phyloP scores from a whole-genome alignment of 2,888 invertebrate species.

The Morpho achilles region DNA sequence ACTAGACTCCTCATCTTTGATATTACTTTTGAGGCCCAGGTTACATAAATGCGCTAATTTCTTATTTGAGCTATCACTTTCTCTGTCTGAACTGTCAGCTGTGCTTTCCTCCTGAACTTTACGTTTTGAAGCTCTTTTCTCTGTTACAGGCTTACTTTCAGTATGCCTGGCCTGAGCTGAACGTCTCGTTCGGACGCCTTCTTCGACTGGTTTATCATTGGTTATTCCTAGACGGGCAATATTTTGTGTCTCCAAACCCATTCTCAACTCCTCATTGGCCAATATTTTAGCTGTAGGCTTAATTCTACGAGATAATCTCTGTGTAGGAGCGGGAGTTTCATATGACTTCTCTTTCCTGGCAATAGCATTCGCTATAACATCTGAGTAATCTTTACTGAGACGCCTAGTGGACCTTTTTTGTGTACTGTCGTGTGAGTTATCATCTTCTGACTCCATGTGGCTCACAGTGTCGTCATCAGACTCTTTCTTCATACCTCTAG shows the following conservation, averaged over 20 bases:
- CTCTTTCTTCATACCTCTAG: conserved; percentile 54
- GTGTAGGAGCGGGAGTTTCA: conserved; percentile 54
- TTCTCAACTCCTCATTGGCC: conserved; percentile 81
- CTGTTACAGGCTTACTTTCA: conserved; percentile 31
- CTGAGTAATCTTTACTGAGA: conserved; percentile 80
- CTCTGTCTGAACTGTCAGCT: conserved; percentile 25
- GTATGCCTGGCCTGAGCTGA: conserved; percentile 43
- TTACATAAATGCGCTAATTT: conserved; percentile 78
- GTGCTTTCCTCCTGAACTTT: conserved; percentile 25
- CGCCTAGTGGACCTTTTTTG: conserved; percentile 82
- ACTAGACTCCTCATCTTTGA: conserved; percentile 45
- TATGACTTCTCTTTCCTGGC: conserved; percentile 86
- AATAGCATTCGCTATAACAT: conserved; percentile 84
- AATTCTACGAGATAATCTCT: conserved; percentile 72
- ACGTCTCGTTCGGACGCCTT: conserved; percentile 57
- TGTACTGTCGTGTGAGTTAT: conserved; percentile 57
- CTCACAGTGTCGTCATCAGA: conserved; percentile 58
- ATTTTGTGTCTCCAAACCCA: conserved; percentile 78
- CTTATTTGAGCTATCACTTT: conserved; percentile 64
- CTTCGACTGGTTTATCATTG: conserved; percentile 53
- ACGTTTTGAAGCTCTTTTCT: conserved; percentile 26
- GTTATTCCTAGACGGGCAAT: conserved; percentile 72
- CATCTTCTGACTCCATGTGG: conserved; percentile 56
- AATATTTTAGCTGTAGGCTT: conserved; percentile 84
- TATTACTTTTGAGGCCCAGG: conserved; percentile 70